Percentiles rank a stretch among this genome's conserved stretches.
Evolutionary conservation across 2,113 vertebrate genomes (phyloP).

Genomic region (Notiomystis cincta): DNA sequence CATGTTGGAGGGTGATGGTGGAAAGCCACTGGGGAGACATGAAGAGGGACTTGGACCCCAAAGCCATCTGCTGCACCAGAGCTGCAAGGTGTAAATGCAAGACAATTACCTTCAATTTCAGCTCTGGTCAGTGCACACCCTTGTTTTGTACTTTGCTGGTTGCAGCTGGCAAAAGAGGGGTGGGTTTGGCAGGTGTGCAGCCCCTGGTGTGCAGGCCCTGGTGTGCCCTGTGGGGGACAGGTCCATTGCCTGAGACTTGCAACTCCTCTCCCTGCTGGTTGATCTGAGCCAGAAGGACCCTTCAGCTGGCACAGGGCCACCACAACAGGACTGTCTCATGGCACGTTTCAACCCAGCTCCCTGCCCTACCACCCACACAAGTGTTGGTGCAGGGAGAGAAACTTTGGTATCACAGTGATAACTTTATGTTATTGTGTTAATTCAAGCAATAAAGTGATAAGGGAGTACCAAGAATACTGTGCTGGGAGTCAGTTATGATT

Average conservation of each 20-base stretch:
- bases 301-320: background rate
- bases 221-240: background rate
- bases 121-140: background rate
- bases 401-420: background rate
- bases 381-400: background rate
- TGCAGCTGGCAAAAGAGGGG: background rate
- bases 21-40: rapidly evolving
- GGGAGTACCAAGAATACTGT: background rate
- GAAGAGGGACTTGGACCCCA: background rate
- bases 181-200: background rate
- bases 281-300: background rate
- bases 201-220: background rate
- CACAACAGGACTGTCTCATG: background rate
- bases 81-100: background rate
- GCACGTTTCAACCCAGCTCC: background rate
- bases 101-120: background rate
- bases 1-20: rapidly evolving
- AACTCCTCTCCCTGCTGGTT: rapidly evolving
- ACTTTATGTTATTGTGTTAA: background rate
- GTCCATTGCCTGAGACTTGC: rapidly evolving
- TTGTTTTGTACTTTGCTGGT: background rate
- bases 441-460: background rate
- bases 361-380: background rate
- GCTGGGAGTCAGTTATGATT: rapidly evolving
- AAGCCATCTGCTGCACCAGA: background rate